Percentiles rank a stretch among this genome's conserved stretches.
phyloP scores from a whole-genome alignment of 2,113 vertebrate genomes.

The Gymnogyps californianus region DNA sequence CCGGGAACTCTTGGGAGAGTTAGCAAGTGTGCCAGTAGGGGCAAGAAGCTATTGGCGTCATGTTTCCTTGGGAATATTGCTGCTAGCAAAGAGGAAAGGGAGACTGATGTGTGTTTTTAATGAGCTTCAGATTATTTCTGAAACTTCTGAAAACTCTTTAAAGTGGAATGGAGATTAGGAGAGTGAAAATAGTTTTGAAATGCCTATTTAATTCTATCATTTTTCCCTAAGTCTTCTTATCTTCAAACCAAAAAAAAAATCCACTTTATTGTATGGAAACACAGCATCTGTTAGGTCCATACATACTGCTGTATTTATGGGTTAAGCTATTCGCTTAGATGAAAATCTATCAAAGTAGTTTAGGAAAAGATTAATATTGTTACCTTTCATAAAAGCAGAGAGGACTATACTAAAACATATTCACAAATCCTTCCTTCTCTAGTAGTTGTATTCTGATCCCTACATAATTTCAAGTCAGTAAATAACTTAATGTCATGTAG shows the following conservation, averaged over 20 bases:
- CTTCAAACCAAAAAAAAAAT: neutral
- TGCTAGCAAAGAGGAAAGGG: neutral
- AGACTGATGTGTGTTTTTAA: slow-evolving; percentile 8
- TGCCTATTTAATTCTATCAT: neutral
- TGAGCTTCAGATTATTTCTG: slow-evolving; percentile 30
- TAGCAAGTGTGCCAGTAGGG: neutral
- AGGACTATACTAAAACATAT: neutral
- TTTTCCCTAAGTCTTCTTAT: neutral
- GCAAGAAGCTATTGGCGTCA: neutral
- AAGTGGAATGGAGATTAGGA: slow-evolving; percentile 1
- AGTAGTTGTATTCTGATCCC: neutral
- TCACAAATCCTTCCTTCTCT: neutral
- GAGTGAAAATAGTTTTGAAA: neutral
- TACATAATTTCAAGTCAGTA: neutral
- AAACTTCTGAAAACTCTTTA: slow-evolving; percentile 35
- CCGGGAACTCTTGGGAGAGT: neutral
- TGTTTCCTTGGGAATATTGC: neutral
- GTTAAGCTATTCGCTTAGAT: neutral
- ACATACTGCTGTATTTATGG: neutral
- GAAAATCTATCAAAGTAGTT: neutral
- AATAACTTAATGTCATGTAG: neutral
- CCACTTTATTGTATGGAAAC: neutral
- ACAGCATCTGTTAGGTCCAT: neutral
- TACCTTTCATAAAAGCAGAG: neutral
- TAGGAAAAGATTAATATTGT: neutral